Conservation (phyloP, 2,113 vertebrate genomes). For the Serilophus lunatus region DNA sequence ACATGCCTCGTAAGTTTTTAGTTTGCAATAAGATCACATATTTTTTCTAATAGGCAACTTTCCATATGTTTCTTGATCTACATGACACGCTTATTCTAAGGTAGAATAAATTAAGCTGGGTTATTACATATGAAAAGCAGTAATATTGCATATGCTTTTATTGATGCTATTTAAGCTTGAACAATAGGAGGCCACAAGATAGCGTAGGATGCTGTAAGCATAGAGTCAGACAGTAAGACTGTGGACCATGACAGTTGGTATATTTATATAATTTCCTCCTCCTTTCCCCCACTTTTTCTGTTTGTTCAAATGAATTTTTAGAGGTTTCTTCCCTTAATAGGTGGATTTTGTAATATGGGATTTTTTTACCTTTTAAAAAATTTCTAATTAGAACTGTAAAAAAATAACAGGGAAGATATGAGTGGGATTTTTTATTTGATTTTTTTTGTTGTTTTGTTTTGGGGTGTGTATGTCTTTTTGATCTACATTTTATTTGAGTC, state of each 20-base stretch:
- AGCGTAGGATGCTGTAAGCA: background rate
- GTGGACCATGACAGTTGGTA: background rate
- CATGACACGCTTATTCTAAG: background rate
- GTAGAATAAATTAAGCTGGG: background rate
- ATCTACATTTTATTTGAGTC: background rate
- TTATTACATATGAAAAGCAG: background rate
- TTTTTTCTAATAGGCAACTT: background rate
- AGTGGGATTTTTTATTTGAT: background rate
- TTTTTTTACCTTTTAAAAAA: background rate
- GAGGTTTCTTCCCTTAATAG: background rate
- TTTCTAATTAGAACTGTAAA: background rate
- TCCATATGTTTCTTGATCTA: background rate
- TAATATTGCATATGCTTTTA: background rate
- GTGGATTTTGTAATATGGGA: background rate
- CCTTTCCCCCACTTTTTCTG: background rate
- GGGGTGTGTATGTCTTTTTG: background rate
- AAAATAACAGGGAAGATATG: background rate
- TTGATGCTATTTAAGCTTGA: background rate
- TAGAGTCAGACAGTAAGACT: background rate
- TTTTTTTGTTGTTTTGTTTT: background rate
- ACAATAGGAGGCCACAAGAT: background rate
- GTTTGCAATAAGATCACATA: background rate
- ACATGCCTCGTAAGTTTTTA: background rate
- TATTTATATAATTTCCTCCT: background rate
- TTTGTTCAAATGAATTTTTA: background rate